These are phyloP conservation scores for Hippopotamus amphibius DNA, from an alignment of 2,113 vertebrate species.

Conservation along the genomic window DNA sequence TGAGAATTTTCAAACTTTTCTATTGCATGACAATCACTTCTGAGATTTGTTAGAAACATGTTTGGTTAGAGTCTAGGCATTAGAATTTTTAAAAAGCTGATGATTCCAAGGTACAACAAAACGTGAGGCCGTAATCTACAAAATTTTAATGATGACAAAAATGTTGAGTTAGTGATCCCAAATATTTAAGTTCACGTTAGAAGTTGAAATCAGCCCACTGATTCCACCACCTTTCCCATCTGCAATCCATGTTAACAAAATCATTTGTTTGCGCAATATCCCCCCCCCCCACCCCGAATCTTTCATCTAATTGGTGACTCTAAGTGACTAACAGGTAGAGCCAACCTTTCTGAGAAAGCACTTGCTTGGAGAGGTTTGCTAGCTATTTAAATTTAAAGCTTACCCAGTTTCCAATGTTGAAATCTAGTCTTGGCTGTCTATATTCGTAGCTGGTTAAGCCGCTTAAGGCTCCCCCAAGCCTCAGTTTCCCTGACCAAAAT, in stretches of 20 bases:
- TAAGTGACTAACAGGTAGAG: conserved; percentile 6
- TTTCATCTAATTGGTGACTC: not conserved
- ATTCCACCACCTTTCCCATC: not conserved
- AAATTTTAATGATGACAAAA: not conserved
- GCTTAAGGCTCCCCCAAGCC: not conserved
- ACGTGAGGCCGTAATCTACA: not conserved
- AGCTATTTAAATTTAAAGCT: conserved; percentile 43
- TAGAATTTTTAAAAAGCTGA: not conserved
- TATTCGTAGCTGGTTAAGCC: not conserved
- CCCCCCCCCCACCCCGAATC: not conserved
- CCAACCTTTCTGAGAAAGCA: conserved; percentile 19
- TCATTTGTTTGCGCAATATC: not conserved
- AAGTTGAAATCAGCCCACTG: not conserved
- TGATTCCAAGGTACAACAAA: not conserved
- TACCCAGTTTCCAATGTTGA: not conserved
- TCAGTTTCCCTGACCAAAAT: conserved; percentile 38
- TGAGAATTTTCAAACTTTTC: not conserved
- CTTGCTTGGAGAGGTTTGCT: not conserved
- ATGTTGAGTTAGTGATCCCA: not conserved
- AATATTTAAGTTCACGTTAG: conserved; percentile 25
- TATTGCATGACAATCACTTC: not conserved
- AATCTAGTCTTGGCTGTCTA: not conserved
- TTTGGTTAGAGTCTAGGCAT: not conserved
- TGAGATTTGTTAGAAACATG: conserved; percentile 13
- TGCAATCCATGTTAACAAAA: conserved; percentile 32